phyloP scores from a whole-genome alignment of 2,113 vertebrate species.

The Galeopterus variegatus region DNA sequence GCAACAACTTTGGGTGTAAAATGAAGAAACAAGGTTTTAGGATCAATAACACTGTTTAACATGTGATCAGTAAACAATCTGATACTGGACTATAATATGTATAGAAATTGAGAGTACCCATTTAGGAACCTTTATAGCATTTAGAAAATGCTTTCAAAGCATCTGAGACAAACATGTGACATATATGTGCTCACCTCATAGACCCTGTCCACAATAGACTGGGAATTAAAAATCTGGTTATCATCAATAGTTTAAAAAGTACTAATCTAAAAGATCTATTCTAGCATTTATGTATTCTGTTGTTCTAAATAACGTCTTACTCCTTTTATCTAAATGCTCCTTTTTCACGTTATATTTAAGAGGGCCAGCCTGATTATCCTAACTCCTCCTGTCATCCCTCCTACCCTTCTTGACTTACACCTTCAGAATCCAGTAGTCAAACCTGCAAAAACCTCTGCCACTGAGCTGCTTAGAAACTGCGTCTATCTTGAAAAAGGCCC shows the following conservation, averaged over 20 bases:
- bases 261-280: background rate
- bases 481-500: background rate
- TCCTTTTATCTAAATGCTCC: background rate
- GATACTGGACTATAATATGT: background rate
- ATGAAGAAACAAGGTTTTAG: conserved; percentile 27
- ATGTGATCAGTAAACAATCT: background rate
- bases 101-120: background rate
- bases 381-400: background rate
- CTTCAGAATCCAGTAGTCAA: background rate
- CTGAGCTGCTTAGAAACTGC: conserved; percentile 27
- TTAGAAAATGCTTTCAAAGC: conserved; percentile 29
- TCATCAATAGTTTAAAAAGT: background rate
- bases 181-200: background rate
- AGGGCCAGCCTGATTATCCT: background rate
- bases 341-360: conserved; percentile 4
- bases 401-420: background rate
- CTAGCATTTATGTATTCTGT: background rate
- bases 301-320: background rate
- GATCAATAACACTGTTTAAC: background rate
- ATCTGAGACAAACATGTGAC: background rate
- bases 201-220: background rate
- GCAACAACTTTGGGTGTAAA: background rate
- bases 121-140: background rate
- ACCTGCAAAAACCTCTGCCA: conserved; percentile 14
- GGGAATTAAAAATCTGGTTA: conserved; percentile 19